Conservation (phyloP, 2,888 invertebrate genomes). For the Caenorhabditis zanzibari region DNA sequence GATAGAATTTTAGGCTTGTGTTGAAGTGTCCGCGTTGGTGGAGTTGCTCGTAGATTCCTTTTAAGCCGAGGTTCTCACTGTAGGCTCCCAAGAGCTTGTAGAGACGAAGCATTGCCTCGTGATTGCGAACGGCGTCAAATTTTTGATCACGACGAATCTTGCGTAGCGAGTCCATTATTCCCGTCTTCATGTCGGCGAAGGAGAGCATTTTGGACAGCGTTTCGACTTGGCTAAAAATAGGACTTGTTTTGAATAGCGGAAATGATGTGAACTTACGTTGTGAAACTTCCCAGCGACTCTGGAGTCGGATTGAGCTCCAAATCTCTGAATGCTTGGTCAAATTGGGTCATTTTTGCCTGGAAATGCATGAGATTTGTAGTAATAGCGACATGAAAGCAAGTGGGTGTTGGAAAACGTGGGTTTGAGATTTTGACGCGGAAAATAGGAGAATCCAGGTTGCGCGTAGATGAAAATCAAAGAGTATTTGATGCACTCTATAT, state of each 20-base stretch:
- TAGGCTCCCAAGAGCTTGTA: conserved; percentile 68
- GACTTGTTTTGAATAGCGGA: not conserved
- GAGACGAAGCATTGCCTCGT: conserved; percentile 54
- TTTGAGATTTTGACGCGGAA: too few relatives aligned
- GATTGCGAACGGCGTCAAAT: conserved; percentile 26
- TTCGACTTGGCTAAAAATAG: conserved; percentile 36
- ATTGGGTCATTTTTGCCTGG: too few relatives aligned
- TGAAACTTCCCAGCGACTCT: conserved; percentile 20
- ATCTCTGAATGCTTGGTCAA: too few relatives aligned
- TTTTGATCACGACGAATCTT: conserved; percentile 6
- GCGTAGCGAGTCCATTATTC: conserved; percentile 17
- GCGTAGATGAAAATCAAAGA: too few relatives aligned
- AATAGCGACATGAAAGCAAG: too few relatives aligned
- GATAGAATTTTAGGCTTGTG: conserved; percentile 66
- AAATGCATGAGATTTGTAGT: too few relatives aligned
- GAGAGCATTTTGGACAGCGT: conserved; percentile 28
- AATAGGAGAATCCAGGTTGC: too few relatives aligned
- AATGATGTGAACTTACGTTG: conserved; percentile 25
- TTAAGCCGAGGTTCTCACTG: conserved; percentile 66
- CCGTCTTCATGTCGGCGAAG: conserved; percentile 25
- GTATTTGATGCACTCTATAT: too few relatives aligned
- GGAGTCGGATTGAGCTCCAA: too few relatives aligned
- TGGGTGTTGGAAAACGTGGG: too few relatives aligned
- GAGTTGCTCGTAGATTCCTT: conserved; percentile 70
- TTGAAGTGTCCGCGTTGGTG: conserved; percentile 66